phyloP scores from a whole-genome alignment of 2,797 vertebrate genomes.

The Poeciliopsis infans region DNA sequence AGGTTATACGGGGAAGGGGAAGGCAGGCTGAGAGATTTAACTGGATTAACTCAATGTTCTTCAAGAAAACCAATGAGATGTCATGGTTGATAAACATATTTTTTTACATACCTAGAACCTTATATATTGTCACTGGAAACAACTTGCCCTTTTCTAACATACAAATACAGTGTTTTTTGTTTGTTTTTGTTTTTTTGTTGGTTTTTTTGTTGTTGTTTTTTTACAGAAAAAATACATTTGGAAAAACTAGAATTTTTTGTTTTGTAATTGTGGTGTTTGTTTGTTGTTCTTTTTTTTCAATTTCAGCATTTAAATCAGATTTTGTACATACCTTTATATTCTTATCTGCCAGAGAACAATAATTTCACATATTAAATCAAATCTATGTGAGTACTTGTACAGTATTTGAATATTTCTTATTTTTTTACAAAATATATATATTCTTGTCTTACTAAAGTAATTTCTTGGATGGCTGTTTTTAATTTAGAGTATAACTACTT shows the following conservation, averaged over 20 bases:
- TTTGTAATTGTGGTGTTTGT: neutral
- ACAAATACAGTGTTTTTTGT: neutral
- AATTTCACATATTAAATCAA: too few relatives aligned
- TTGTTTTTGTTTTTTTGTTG: too few relatives aligned
- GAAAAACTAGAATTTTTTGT: neutral
- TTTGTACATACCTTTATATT: too few relatives aligned
- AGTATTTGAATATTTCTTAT: neutral
- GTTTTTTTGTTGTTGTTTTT: too few relatives aligned
- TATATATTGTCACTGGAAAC: neutral
- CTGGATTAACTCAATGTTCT: too few relatives aligned
- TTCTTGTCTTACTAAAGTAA: neutral
- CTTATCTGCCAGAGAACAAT: too few relatives aligned
- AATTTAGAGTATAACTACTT: neutral
- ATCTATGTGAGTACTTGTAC: too few relatives aligned
- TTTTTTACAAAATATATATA: too few relatives aligned
- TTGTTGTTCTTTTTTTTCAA: too few relatives aligned
- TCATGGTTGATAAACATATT: neutral
- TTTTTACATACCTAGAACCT: neutral
- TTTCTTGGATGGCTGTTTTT: neutral
- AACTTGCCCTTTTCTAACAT: neutral
- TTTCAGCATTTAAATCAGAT: neutral
- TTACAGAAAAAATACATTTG: neutral
- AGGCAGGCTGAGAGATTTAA: neutral
- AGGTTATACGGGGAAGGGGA: neutral
- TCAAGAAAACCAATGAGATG: neutral